Conservation (phyloP, 2,888 invertebrate species). For the Siphonodentalium dalli region DNA sequence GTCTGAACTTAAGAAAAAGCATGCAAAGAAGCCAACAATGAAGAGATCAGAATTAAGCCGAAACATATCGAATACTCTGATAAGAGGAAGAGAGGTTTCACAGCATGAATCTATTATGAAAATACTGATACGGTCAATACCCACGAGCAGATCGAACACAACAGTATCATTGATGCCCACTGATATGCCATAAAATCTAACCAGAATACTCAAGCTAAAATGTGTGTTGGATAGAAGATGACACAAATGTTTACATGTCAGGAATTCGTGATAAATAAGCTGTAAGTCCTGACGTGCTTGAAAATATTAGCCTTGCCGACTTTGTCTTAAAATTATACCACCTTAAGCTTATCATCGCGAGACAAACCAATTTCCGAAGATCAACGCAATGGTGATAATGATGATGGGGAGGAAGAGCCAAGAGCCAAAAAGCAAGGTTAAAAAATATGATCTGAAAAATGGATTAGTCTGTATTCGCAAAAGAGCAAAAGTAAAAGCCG, state of each 20-base stretch:
- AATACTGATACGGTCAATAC: constrained; percentile 20
- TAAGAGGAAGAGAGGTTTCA: constrained; percentile 24
- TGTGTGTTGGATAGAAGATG: constrained; percentile 16
- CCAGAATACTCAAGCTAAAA: constrained; percentile 19
- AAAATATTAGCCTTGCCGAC: constrained; percentile 24
- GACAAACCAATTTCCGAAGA: not conserved
- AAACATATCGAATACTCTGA: constrained; percentile 12
- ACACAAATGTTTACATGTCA: constrained; percentile 25
- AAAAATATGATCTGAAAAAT: no score
- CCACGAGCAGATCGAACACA: constrained; percentile 18
- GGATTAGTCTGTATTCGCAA: no score
- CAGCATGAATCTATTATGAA: constrained; percentile 25
- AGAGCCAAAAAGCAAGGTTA: no score
- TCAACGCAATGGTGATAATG: not conserved
- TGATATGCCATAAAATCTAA: constrained; percentile 20
- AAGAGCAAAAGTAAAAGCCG: no score
- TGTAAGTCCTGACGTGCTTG: constrained; percentile 16
- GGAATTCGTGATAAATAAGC: constrained; percentile 28
- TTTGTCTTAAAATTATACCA: constrained; percentile 22
- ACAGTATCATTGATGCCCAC: constrained; percentile 20
- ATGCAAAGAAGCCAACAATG: constrained; percentile 21
- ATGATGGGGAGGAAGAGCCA: no score
- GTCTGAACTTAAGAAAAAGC: constrained; percentile 27
- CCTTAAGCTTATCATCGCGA: not conserved
- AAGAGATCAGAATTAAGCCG: constrained; percentile 11